Percentiles rank a stretch among this genome's conserved stretches.
phyloP scores from a whole-genome alignment of 92 coral and sea anemone genomes.

The Palythoa grandiflora region DNA sequence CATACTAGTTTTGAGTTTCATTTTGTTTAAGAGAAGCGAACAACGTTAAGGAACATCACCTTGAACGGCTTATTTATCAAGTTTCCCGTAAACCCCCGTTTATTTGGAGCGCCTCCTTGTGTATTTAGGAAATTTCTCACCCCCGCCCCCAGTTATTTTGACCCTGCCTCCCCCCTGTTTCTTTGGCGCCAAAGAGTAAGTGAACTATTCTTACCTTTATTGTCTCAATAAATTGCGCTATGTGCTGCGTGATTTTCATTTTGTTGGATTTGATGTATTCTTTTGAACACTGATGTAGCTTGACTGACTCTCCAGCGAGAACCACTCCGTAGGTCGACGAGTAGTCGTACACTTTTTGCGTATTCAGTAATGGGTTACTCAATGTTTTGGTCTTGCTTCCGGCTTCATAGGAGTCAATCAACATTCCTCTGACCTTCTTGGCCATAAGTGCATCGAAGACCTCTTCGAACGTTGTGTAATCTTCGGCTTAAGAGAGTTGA shows the following conservation, averaged over 20 bases:
- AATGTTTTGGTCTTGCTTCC: conserved; percentile 31
- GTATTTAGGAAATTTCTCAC: too few relatives aligned
- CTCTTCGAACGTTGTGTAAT: conserved; percentile 36
- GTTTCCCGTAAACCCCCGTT: too few relatives aligned
- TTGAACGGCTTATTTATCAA: too few relatives aligned
- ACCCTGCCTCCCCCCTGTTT: too few relatives aligned
- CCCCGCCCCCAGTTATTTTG: too few relatives aligned
- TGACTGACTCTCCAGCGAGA: conserved; percentile 36
- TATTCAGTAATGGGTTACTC: conserved; percentile 37
- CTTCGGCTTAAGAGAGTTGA: background rate
- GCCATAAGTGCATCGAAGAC: conserved; percentile 33
- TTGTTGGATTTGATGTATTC: conserved; percentile 35
- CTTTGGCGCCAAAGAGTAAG: background rate
- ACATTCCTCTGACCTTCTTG: conserved; percentile 18
- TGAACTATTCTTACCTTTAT: background rate
- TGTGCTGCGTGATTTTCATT: conserved; percentile 27
- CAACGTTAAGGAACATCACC: too few relatives aligned
- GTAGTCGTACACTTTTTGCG: conserved; percentile 34
- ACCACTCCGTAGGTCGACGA: conserved; percentile 43
- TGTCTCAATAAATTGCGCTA: conserved; percentile 20
- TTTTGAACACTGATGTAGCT: conserved; percentile 43
- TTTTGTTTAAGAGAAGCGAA: too few relatives aligned
- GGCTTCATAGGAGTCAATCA: conserved; percentile 46
- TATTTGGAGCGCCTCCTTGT: too few relatives aligned
- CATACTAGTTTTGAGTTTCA: too few relatives aligned